phyloP scores from a whole-genome alignment of 1,140 invertebrate species.

The Planococcus citri region DNA sequence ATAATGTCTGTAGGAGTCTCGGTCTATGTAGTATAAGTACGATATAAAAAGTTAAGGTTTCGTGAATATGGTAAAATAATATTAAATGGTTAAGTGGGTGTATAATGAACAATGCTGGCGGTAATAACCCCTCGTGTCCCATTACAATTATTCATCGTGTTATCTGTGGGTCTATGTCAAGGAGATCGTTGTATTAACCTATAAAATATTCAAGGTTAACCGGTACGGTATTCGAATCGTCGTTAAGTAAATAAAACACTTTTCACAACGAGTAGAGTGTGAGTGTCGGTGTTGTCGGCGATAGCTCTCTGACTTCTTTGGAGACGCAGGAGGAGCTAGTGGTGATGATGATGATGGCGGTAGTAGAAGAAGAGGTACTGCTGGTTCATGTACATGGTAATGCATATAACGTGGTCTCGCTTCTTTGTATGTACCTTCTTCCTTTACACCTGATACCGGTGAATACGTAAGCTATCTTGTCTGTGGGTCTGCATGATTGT shows the following conservation, averaged over 20 bases:
- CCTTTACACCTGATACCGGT: too few species aligned
- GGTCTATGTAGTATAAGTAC: not conserved
- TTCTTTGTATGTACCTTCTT: too few species aligned
- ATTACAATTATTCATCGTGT: conserved; percentile 16
- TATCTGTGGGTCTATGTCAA: conserved; percentile 20
- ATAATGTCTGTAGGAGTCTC: not conserved
- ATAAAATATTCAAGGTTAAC: conserved; percentile 20
- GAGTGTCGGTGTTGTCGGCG: too few species aligned
- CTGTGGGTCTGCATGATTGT: too few species aligned
- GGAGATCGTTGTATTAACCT: conserved; percentile 14
- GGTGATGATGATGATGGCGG: too few species aligned
- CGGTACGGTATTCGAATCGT: not conserved
- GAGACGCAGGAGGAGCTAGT: too few species aligned
- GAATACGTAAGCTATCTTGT: too few species aligned
- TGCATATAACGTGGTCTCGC: too few species aligned
- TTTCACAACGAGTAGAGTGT: too few species aligned
- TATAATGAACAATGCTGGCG: conserved; percentile 18
- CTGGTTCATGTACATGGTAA: too few species aligned
- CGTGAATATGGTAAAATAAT: conserved; percentile 12
- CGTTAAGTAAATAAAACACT: conserved; percentile 11
- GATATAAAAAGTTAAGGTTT: not conserved
- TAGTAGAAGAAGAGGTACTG: too few species aligned
- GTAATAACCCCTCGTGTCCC: conserved; percentile 17
- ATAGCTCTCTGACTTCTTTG: too few species aligned
- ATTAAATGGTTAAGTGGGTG: conserved; percentile 18